Base-by-base conservation (phyloP, 2,888 invertebrate species). In the Apotomis turbidana region DNA sequence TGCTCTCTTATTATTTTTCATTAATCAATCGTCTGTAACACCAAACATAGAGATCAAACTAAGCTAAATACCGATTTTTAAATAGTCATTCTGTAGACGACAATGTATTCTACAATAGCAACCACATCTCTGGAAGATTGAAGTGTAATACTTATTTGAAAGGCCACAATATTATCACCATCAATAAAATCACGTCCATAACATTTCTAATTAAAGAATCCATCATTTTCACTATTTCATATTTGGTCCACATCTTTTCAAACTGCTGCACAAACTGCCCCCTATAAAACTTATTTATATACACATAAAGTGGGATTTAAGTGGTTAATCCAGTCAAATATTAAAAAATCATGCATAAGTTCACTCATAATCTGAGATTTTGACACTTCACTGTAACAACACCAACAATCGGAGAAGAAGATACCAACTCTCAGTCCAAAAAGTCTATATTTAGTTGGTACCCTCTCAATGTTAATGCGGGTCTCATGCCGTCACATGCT, bases 301-400 rank as follows among this genome's bases (percentile, higher is more conserved):
- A 66, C 59, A 74, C 59, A 62, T 71, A 59, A 74, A 70, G 61
- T 70, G 74, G 74, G 64, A 70, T 75, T 74, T 73, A 78, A 72
- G 68, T 72, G 73, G 78, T 78, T 79, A 79, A 78, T 76, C 76
- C 78, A 78, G 77, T 78, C 77, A 80, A 79, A 80, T 74, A 77
- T 51, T 74, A 77, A 76, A 73, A 77, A 66, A 41, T 78, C 85
- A 84, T 85, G 85, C 84, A 82, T 80, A 76, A 46, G 44, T 76
- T 75, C 77, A 75, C 73, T 59, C 75, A 74, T 77, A 66, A 55
- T 76, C 73, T 74, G 74, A 74, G 75, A 71, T 54, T 77, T 74
- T 6, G 6, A 41, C 76, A 79, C 73, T 77, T 75, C 75, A 78
- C 76, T 79, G 71, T 68, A 71, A 75, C 74, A 63, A 74, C 74